Evolutionary conservation across 2,113 vertebrate species (phyloP).

Genomic region (Saccopteryx bilineata): DNA sequence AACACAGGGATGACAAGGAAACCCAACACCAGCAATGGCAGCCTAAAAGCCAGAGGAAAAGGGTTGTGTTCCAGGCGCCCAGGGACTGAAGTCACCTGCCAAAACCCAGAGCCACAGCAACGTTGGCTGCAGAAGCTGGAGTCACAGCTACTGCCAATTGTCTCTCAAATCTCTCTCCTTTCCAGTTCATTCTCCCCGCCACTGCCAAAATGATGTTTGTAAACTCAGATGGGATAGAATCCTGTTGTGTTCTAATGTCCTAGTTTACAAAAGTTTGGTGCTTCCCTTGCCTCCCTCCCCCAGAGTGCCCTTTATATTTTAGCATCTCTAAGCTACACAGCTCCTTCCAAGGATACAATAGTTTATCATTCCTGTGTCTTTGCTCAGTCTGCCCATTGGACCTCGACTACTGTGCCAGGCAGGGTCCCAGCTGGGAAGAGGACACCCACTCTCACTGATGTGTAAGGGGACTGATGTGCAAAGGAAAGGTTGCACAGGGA

Average conservation of each 20-base stretch:
- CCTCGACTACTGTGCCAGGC: background rate
- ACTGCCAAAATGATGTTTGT: background rate
- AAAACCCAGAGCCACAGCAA: background rate
- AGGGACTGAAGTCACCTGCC: no score
- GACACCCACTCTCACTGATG: rapidly evolving
- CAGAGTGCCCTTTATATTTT: background rate
- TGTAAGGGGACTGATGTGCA: background rate
- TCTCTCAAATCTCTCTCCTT: background rate
- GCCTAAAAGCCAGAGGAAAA: background rate
- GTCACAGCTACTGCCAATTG: background rate
- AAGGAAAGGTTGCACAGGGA: background rate
- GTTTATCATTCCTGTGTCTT: background rate
- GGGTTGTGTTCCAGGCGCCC: background rate
- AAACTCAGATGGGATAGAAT: background rate
- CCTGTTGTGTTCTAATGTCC: background rate
- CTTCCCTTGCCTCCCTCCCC: no score
- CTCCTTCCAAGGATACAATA: background rate
- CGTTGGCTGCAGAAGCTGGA: background rate
- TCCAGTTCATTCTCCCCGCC: background rate
- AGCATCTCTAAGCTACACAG: background rate
- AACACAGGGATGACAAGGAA: background rate
- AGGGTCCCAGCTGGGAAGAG: background rate
- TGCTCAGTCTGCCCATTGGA: background rate
- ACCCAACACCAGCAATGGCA: background rate
- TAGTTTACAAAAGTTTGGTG: background rate